Base-by-base conservation (phyloP, 2,888 invertebrate genomes). In the Ectropis crepuscularia region DNA sequence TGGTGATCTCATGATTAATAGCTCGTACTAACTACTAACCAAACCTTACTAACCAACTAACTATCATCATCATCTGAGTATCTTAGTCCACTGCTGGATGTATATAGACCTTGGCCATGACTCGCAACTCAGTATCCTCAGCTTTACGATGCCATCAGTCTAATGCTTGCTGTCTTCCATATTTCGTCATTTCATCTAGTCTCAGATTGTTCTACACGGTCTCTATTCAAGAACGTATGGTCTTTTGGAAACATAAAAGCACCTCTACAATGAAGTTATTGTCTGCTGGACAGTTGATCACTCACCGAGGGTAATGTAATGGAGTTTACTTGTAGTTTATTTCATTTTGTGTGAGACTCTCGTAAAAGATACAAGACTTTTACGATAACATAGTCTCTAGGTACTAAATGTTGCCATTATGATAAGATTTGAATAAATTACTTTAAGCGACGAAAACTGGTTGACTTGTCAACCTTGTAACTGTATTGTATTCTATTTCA, bases 401-500 rank as follows among this genome's bases (percentile, higher is more conserved):
- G 53, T 63, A 58, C 48, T 58, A 63, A 63, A 63, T 61, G 58
- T 63, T 65, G 61, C 61, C 63, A 68, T 70, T 62, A 53, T 43
- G 67, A 67, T 68, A 61, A 61, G 55, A 49, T 53, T 53, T 58
- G 65, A 66, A 63, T 74, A 67, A 74, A 70, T 69, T 71, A 69
- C 71, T 68, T 46, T 39, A 43, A 58, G 46, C 57, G 57, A 57
- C 38, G 48, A 61, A 59, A 53, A 61, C 57, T 49, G 55, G 37
- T 66, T 65, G 60, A 66, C 49, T 53, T 61, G 54, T 53, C 63
- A 57, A 58, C 63, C 57, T 64, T 65, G 58, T 58, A 45, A 57
- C 47, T 39, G 53, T 50, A 12, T 50, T 55, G 63, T 62, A 64
- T 63, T 61, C 50, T 63, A 59, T 64, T 53, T 49, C 41, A 53